These are phyloP conservation scores for Drosophila siamana DNA, from an alignment of 2,888 invertebrate genomes.

Conservation along the genomic window DNA sequence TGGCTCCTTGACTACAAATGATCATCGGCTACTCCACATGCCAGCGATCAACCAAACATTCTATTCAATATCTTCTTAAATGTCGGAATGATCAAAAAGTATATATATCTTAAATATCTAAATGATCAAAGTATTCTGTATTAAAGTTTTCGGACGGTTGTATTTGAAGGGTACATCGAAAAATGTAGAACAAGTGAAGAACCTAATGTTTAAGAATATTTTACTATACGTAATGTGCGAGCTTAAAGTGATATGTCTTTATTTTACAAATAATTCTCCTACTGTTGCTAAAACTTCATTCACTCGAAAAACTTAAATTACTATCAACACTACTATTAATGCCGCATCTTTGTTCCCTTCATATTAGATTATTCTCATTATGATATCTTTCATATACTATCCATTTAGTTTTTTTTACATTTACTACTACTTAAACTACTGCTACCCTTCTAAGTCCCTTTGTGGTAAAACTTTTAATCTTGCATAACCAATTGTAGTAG, in stretches of 20 bases:
- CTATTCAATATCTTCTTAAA: not conserved
- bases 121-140: no score
- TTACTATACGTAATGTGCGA: not conserved
- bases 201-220: not conserved
- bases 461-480: not conserved
- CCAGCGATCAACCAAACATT: not conserved
- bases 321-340: no score
- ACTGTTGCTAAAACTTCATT: not conserved
- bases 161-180: not conserved
- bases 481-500: not conserved
- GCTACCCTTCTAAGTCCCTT: not conserved
- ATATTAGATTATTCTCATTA: no score
- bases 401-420: no score
- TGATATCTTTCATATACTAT: no score
- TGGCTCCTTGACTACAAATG: slow-evolving; percentile 19
- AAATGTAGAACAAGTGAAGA: not conserved
- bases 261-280: not conserved
- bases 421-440: not conserved
- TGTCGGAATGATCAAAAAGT: not conserved
- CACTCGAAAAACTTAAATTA: no score
- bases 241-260: not conserved
- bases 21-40: slow-evolving; percentile 15
- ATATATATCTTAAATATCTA: no score
- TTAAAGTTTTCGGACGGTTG: no score
- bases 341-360: no score